phyloP scores from a whole-genome alignment of 53 echinoderm and acorn worm genomes.

The Hippasteria phrygiana region DNA sequence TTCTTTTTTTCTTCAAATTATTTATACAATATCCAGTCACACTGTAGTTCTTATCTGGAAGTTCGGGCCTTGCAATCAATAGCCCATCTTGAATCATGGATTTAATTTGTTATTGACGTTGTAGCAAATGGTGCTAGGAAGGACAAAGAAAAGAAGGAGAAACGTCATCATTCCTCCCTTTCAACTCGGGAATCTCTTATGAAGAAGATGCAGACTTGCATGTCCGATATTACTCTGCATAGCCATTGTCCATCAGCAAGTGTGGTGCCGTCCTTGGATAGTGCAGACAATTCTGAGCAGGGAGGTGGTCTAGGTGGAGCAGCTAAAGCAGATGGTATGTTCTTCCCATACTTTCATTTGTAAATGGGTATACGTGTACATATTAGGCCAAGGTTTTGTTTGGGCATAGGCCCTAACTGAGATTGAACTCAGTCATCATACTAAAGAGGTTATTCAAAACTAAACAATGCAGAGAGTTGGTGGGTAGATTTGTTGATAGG shows the following conservation, averaged over 20 bases:
- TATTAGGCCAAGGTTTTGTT: neutral
- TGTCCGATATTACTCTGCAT: conserved; percentile 54
- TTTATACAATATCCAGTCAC: too few species aligned
- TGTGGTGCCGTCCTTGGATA: conserved; percentile 27
- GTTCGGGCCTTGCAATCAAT: neutral
- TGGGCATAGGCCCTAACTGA: too few species aligned
- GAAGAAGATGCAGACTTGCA: conserved; percentile 61
- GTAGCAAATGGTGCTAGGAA: conserved; percentile 39
- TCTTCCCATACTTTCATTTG: neutral
- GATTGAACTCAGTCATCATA: too few species aligned
- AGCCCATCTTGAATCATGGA: neutral
- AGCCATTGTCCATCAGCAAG: conserved; percentile 37
- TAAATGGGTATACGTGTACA: neutral
- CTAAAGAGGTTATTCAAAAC: too few species aligned
- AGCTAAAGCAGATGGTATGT: conserved; percentile 33
- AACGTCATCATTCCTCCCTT: conserved; percentile 57
- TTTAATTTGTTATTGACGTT: neutral
- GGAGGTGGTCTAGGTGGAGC: neutral
- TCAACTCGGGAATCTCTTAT: conserved; percentile 59
- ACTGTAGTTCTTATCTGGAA: too few species aligned
- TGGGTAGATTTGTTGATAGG: too few species aligned
- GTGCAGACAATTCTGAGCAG: conserved; percentile 41
- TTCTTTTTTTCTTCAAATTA: too few species aligned
- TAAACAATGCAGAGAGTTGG: too few species aligned
- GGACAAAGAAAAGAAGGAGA: conserved; percentile 67